Percentiles rank a stretch among this genome's conserved stretches.
Conservation (phyloP, 1,140 invertebrate genomes). For the Aphis craccivora region DNA sequence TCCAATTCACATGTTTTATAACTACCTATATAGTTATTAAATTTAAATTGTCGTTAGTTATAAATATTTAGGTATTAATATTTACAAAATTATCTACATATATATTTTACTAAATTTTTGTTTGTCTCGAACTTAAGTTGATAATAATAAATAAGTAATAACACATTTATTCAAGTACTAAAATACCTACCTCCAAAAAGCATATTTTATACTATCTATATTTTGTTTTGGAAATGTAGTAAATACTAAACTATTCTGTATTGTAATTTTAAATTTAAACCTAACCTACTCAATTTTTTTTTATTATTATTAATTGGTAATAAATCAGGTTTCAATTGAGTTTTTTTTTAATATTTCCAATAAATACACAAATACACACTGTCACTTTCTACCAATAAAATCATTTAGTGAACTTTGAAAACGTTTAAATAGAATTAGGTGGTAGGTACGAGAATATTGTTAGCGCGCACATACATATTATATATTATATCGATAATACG, state of each 20-base stretch:
- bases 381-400: background rate
- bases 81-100: background rate
- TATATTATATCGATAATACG: constrained; percentile 15
- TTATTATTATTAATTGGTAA: too few relatives aligned
- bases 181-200: background rate
- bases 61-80: background rate
- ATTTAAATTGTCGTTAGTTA: background rate
- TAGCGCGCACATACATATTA: background rate
- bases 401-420: background rate
- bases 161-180: background rate
- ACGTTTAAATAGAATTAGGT: background rate
- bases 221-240: background rate
- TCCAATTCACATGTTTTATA: too few relatives aligned
- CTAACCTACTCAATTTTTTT: too few relatives aligned
- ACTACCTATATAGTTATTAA: background rate
- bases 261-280: too few relatives aligned
- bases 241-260: too few relatives aligned
- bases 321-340: background rate
- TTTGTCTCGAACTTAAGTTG: background rate
- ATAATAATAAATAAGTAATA: too few relatives aligned
- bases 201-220: background rate
- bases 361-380: background rate
- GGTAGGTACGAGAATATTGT: background rate
- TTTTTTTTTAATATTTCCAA: background rate
- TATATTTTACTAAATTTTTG: background rate